Evolutionary conservation across 2,113 vertebrate species (phyloP), one percentile per base, ranked within the genome.

Genomic region (Crotalus helleri): DNA sequence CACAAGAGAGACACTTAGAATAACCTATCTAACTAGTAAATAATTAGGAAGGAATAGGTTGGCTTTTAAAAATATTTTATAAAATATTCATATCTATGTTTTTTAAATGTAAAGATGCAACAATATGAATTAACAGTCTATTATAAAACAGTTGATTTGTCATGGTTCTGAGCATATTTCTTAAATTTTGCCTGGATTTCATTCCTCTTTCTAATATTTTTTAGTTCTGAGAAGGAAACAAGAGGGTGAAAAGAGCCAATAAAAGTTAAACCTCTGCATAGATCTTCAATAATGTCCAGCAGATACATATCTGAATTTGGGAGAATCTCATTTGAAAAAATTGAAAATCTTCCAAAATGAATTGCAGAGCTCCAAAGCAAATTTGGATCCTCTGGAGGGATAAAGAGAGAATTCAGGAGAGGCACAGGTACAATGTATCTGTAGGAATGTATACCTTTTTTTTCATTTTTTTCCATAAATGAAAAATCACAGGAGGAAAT

Each of bases 171-270:
- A 33, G 64, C 33, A 69, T 74, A 17, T 74, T 33, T 74, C 69
- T 33, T 81, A 39, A 81, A 21, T 39, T 81, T 81, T 74, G 6
- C 5, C 69, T 6, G 10, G 58, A 15, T 85, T 91, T 85, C 29
- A 39, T 5, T 93, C 53, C 46, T 94, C 1, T 55, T 94, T 94
- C 85, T 94, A 81, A 90, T 93, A 91, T 92, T 59, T 90, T 49
- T 53, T 13, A 7, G 15, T 4, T 54, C 74, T 87, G 93, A 89
- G 12, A 5, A 58, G 57, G 91, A 94, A 3, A 46, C 46, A 85
- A n/a, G 29, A 61, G 3, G 4, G 87, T 85, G 64, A 33, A 51
- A 93, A 57, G 21, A 64, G 87, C 5, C n/a, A 55, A 19, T n/a
- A 44, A 81, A 33, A 81, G 6, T 3, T 81, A 39, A 39, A 15